These are phyloP conservation scores for Pangasianodon hypophthalmus DNA, from an alignment of 2,113 vertebrate species.

Conservation along the genomic window DNA sequence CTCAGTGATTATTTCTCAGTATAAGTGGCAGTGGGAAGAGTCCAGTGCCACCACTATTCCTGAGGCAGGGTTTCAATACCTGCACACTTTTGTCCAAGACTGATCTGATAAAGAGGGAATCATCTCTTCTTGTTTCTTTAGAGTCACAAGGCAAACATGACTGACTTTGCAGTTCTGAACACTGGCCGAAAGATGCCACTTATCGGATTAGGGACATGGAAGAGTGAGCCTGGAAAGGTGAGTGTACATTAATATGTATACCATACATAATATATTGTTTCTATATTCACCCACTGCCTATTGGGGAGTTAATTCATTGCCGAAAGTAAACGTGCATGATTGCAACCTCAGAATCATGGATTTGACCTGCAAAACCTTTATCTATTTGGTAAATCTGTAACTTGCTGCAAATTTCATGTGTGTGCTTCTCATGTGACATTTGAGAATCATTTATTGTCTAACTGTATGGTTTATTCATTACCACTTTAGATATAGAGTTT, in stretches of 20 bases:
- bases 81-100: neutral
- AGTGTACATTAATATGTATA: conserved; percentile 24
- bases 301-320: neutral
- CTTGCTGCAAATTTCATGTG: neutral
- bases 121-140: conserved; percentile 55
- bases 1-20: neutral
- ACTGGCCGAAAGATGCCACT: conserved; percentile 94
- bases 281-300: too few species aligned
- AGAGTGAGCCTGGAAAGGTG: conserved; percentile 90
- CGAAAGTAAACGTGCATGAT: neutral
- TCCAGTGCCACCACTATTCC: neutral
- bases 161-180: conserved; percentile 76
- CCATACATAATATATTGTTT: neutral
- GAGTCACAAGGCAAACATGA: conserved; percentile 73
- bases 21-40: neutral
- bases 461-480: neutral
- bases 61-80: neutral
- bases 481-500: neutral
- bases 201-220: conserved; percentile 94
- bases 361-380: neutral
- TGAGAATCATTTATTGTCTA: neutral
- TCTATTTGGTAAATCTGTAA: neutral
- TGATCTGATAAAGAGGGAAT: neutral
- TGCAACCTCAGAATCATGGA: neutral
- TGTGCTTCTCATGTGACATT: neutral